Conservation (phyloP, 2,113 vertebrate species). For the Cariama cristata region DNA sequence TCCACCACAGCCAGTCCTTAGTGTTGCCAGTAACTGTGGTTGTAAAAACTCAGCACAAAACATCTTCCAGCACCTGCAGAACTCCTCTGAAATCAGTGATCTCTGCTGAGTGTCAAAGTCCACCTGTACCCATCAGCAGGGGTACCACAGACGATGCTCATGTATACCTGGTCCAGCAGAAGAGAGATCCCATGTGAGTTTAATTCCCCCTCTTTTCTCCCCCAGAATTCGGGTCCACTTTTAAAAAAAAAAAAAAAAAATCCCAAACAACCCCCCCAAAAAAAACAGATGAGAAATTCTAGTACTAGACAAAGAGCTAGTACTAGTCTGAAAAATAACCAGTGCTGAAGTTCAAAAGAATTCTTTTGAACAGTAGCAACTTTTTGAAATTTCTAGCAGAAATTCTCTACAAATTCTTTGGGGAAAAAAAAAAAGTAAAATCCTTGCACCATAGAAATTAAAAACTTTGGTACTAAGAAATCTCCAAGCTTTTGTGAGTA, state of each 20-base stretch:
- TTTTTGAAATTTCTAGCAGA: neutral
- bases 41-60: neutral
- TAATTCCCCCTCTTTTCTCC: neutral
- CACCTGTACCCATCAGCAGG: neutral
- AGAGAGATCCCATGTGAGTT: neutral
- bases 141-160: neutral
- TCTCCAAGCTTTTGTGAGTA: neutral
- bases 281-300: neutral
- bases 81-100: neutral
- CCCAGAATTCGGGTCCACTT: neutral
- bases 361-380: neutral
- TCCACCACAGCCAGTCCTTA: neutral
- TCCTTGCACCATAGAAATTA: neutral
- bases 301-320: no score
- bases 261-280: fast-evolving
- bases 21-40: neutral
- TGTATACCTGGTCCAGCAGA: neutral
- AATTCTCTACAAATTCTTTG: neutral
- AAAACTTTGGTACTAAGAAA: neutral
- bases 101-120: neutral
- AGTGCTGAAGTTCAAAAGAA: neutral
- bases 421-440: neutral
- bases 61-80: neutral
- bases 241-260: neutral
- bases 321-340: neutral